Base-by-base conservation (phyloP, 2,797 vertebrate species). In the Leptatherina wallacei region DNA sequence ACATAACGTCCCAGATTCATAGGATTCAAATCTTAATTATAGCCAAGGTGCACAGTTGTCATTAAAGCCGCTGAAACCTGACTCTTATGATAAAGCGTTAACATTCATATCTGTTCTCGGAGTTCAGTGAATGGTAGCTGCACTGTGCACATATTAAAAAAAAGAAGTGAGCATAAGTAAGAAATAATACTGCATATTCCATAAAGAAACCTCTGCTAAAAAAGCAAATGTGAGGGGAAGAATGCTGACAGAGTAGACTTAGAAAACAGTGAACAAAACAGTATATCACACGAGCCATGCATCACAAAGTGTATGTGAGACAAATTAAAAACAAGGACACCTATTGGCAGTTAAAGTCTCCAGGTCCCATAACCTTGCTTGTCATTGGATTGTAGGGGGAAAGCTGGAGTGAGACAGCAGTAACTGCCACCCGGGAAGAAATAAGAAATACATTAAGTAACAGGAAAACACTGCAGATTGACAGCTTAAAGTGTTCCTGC, bases 381-480 rank as follows among this genome's bases (percentile, higher is more conserved):
- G 65, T 63, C 60, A 58, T 74, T 77, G 60, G 36, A 38, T 65
- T 69, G 62, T 57, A 30, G 65, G 49, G 58, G 35, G 24, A 72
- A 75, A 63, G 55, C 24, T 58, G 69, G 24, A 49, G 14, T 71
- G 64, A 69, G 47, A 61, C 0, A 2, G 66, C 63, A 71, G 35
- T 79, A 68, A 80, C 67, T 71, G 78, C 72, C 80, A 52, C 42
- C 51, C 66, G 71, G 20, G 10, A 72, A 80, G 42, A 79, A 88
- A 85, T 71, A 80, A 79, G 58, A 24, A 70, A 65, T 77, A 63
- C 67, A 84, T 83, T 80, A 75, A 78, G 61, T 29, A 71, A 69
- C 71, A 71, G 30, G 71, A 73, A 76, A 64, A 56, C n/a, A 24
- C 6, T n/a, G 49, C 27, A 30, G 73, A 85, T 44, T 79, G 84